Percentiles rank a stretch among this genome's conserved stretches.
Conservation (phyloP, 2,797 vertebrate genomes). For the Acipenser ruthenus region DNA sequence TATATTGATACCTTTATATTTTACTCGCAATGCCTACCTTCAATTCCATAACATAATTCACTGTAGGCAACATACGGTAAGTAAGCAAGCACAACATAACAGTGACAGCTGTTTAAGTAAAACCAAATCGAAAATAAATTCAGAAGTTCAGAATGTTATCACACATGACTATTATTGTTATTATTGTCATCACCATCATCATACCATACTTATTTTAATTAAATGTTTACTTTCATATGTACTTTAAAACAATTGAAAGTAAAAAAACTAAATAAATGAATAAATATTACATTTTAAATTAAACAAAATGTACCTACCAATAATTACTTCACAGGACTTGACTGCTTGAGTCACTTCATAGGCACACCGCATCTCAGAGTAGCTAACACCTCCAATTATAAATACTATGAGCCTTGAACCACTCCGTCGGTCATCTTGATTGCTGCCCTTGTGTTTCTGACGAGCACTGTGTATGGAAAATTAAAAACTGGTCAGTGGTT, state of each 20-base stretch:
- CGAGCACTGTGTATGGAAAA: constrained; percentile 63
- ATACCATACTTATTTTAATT: too few species aligned
- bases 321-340: constrained; percentile 84
- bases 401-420: constrained; percentile 85
- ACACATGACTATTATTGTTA: too few species aligned
- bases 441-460: constrained; percentile 74
- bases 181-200: too few species aligned
- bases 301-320: constrained; percentile 63
- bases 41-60: not conserved
- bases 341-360: constrained; percentile 80
- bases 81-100: too few species aligned
- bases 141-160: not conserved
- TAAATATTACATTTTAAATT: not conserved
- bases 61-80: constrained; percentile 8
- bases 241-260: too few species aligned
- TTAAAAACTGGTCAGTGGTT: too few species aligned
- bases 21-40: not conserved
- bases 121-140: not conserved
- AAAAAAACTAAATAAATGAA: too few species aligned
- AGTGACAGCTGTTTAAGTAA: too few species aligned
- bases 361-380: constrained; percentile 87
- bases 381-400: constrained; percentile 78
- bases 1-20: not conserved
- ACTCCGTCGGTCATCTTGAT: constrained; percentile 66
- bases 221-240: too few species aligned